A percentile compares a stretch with the other conserved stretches of the same genome.
These are phyloP conservation scores for Clarias laeviceps DNA, from an alignment of 2,797 vertebrate species.

Conservation along the genomic window DNA sequence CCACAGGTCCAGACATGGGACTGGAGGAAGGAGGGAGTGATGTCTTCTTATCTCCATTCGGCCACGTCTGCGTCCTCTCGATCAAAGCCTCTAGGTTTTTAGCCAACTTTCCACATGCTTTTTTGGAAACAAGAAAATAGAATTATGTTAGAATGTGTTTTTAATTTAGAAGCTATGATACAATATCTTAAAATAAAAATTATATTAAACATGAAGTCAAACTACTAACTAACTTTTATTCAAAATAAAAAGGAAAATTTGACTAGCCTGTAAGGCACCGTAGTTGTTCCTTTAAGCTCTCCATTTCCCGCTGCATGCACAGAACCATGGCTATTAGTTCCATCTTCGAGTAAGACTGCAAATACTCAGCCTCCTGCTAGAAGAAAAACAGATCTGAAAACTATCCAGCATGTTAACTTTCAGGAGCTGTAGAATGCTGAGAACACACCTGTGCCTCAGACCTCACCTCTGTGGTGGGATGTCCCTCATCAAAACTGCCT, in stretches of 20 bases:
- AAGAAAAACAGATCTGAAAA: conserved; percentile 14
- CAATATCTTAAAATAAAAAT: not conserved
- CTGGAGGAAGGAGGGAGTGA: conserved; percentile 38
- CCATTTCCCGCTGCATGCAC: conserved; percentile 68
- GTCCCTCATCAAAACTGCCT: conserved; percentile 57
- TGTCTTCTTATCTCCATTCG: conserved; percentile 50
- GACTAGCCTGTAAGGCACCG: conserved; percentile 66
- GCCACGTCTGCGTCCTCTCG: conserved; percentile 59
- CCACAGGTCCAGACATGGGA: conserved; percentile 26
- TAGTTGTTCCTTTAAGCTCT: conserved; percentile 66
- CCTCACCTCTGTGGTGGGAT: conserved; percentile 58
- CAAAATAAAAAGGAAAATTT: not conserved
- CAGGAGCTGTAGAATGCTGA: conserved; percentile 24
- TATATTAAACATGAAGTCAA: not conserved
- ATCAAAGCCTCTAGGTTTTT: conserved; percentile 65
- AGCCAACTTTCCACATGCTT: conserved; percentile 68
- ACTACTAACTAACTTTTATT: not conserved
- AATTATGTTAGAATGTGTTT: conserved; percentile 19
- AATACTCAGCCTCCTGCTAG: conserved; percentile 57
- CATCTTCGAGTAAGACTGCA: conserved; percentile 64
- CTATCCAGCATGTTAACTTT: conserved; percentile 2
- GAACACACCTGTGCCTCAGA: conserved; percentile 28
- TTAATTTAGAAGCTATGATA: not conserved
- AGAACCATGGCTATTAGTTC: conserved; percentile 67
- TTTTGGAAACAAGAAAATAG: not conserved